These are phyloP conservation scores for Poecilia wingei DNA, from an alignment of 2,797 vertebrate genomes.

Conservation along the genomic window DNA sequence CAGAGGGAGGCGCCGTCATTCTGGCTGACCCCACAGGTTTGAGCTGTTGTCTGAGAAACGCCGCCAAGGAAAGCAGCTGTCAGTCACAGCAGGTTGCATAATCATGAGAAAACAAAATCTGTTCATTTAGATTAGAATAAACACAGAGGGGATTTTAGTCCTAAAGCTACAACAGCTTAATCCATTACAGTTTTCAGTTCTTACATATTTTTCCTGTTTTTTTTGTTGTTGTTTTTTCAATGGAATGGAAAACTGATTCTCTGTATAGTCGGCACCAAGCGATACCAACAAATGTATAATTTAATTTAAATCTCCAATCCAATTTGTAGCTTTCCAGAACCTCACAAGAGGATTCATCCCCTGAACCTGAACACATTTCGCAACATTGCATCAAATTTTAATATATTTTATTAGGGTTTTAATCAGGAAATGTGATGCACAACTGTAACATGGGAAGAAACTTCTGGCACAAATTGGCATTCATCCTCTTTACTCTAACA, in stretches of 20 bases:
- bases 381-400: neutral
- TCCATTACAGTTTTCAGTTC: neutral
- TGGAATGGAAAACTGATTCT: neutral
- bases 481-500: too few species aligned
- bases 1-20: conserved; percentile 2
- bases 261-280: neutral
- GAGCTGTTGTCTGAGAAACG: conserved; percentile 24
- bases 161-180: neutral
- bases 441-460: too few species aligned
- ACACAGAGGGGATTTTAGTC: neutral
- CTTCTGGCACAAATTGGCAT: too few species aligned
- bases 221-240: neutral
- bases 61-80: conserved; percentile 35
- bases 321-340: neutral
- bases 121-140: neutral
- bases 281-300: neutral
- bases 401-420: neutral
- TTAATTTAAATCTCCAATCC: neutral
- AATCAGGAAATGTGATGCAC: too few species aligned
- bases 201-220: neutral
- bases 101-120: conserved; percentile 19
- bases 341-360: neutral
- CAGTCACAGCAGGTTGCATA: conserved; percentile 9
- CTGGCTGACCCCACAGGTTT: conserved; percentile 21
- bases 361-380: neutral